Conservation (phyloP, 2,113 vertebrate genomes). For the Sinosuthora webbiana region DNA sequence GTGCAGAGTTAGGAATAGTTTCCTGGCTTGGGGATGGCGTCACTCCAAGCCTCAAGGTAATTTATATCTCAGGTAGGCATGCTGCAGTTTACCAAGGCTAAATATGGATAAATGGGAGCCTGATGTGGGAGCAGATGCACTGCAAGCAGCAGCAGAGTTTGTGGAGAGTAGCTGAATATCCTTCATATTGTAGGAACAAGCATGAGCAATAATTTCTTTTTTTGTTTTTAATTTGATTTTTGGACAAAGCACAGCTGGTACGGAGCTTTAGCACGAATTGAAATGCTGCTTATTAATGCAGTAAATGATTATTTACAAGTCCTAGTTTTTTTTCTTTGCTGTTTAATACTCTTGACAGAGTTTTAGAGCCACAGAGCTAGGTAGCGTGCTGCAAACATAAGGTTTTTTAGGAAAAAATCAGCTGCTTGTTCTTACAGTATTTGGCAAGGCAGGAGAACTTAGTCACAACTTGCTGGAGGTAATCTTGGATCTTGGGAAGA, state of each 20-base stretch:
- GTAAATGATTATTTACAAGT: slow-evolving; percentile 51
- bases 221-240: slow-evolving; percentile 52
- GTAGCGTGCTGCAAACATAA: neutral
- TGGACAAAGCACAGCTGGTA: slow-evolving; percentile 61
- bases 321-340: slow-evolving; percentile 32
- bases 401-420: neutral
- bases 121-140: neutral
- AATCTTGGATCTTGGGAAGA: slow-evolving; percentile 9
- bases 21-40: neutral
- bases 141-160: neutral
- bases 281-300: slow-evolving; percentile 50
- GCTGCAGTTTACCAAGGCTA: slow-evolving; percentile 16
- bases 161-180: neutral
- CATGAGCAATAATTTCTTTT: slow-evolving; percentile 16
- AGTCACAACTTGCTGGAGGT: neutral
- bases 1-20: neutral
- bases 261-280: slow-evolving; percentile 62
- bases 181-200: slow-evolving; percentile 15
- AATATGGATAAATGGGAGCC: slow-evolving; percentile 15
- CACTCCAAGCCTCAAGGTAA: slow-evolving; percentile 30
- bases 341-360: slow-evolving; percentile 35
- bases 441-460: slow-evolving; percentile 21
- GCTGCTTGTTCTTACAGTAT: slow-evolving; percentile 6
- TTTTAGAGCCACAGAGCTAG: neutral
- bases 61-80: slow-evolving; percentile 39